Conservation (phyloP, 2,888 invertebrate genomes). For the Ophion ventricosus region DNA sequence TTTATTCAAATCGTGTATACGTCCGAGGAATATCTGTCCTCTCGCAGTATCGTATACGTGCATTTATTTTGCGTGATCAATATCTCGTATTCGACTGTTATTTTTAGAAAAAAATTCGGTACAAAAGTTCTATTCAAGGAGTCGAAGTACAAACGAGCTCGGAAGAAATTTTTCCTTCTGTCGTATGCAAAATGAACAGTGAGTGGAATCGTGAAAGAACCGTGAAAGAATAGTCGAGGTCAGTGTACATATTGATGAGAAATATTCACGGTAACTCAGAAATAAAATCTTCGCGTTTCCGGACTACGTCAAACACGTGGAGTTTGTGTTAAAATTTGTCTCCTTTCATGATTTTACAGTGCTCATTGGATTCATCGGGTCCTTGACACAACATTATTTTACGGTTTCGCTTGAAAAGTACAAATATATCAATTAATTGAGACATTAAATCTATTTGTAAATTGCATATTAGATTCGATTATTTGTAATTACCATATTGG, state of each 20-base stretch:
- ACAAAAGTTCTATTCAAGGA: neutral
- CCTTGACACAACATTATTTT: too few species aligned
- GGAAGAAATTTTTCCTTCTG: neutral
- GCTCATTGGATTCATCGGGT: neutral
- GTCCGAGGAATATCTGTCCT: neutral
- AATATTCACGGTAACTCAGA: slow-evolving; percentile 3
- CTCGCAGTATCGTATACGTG: neutral
- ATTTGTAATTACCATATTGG: too few species aligned
- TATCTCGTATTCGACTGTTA: neutral
- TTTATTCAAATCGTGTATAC: slow-evolving; percentile 10
- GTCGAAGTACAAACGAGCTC: neutral
- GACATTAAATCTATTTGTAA: too few species aligned
- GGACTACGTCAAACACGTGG: neutral
- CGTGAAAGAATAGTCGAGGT: neutral
- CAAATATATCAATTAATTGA: too few species aligned
- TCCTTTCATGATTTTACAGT: neutral
- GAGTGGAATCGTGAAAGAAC: slow-evolving; percentile 1
- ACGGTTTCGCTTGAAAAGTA: too few species aligned
- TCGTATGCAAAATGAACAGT: neutral
- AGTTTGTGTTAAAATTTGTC: neutral
- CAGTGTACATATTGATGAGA: slow-evolving; percentile 3
- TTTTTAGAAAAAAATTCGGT: neutral
- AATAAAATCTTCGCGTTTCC: slow-evolving; percentile 5
- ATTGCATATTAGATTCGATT: too few species aligned
- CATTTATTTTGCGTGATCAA: neutral